Evolutionary conservation across 2,113 vertebrate genomes (phyloP).

Genomic region (Pao palembangensis): DNA sequence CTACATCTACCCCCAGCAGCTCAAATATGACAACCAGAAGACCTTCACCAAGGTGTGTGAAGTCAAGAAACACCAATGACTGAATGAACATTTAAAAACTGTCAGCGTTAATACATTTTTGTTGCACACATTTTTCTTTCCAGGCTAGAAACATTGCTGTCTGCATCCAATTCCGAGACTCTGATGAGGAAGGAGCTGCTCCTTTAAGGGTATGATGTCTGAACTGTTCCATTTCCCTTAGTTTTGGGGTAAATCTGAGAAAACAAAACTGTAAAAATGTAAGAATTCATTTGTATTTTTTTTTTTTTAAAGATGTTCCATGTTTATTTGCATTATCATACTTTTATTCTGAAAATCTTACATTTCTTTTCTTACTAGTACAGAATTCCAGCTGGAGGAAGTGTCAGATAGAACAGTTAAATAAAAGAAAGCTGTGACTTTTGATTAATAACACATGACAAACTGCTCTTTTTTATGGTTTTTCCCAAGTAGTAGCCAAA

Average conservation of each 20-base stretch:
- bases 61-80: background rate
- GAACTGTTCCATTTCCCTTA: background rate
- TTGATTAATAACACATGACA: too few relatives aligned
- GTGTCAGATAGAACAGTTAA: background rate
- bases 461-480: background rate
- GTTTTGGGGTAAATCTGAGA: too few relatives aligned
- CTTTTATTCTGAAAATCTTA: too few relatives aligned
- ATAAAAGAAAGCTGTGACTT: too few relatives aligned
- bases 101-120: background rate
- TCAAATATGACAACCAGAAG: slow-evolving; percentile 98
- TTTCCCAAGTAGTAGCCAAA: slow-evolving; percentile 19
- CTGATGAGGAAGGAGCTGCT: slow-evolving; percentile 83
- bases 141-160: slow-evolving; percentile 95
- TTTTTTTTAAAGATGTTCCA: too few relatives aligned
- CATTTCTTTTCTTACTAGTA: too few relatives aligned
- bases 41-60: slow-evolving; percentile 90
- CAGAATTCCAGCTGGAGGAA: background rate
- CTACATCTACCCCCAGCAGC: slow-evolving; percentile 88
- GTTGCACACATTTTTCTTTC: background rate
- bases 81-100: background rate
- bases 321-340: too few relatives aligned
- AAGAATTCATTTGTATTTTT: too few relatives aligned
- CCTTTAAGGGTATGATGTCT: slow-evolving; percentile 81
- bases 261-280: too few relatives aligned
- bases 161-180: slow-evolving; percentile 90